Base-by-base conservation (phyloP, 2,797 vertebrate genomes). In the Hozukius guyotensis region DNA sequence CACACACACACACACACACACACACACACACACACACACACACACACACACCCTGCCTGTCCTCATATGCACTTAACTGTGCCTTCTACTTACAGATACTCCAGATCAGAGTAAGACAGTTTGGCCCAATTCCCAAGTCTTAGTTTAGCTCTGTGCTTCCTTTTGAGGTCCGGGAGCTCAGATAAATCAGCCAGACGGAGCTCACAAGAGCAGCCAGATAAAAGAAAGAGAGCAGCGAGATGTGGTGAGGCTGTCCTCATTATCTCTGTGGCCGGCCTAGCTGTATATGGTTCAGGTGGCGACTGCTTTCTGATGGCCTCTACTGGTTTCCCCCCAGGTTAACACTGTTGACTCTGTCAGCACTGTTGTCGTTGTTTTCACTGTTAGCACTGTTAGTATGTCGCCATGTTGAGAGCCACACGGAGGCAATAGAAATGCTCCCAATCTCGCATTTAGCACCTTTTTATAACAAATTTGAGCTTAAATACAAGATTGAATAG, bases 121-220 rank as follows among this genome's bases (percentile, higher is more conserved):
- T 80, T 92, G 90, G 88, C 90, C 81, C 29, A 24, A 24, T 87
- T 93, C 89, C 88, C 78, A 81, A 84, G 81, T 78, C 76, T 90
- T 60, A 82, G 81, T 86, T 89, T 81, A 85, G 77, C 77, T 77
- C 67, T 56, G 61, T 56, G 64, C 62, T 81, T 75, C 81, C 84
- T 88, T 34, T 90, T 88, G 80, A 87, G 84, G 77, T 92, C 80
- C 62, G 10, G 57, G 59, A 63, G 85, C 87, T 87, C 65, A 77
- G 78, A 88, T 91, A 85, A 89, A 91, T 87, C 80, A 89, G 85
- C 78, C 89, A 85, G 82, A 79, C 60, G 5, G 74, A 82, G 78
- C 81, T 88, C 81, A 85, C 76, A 42, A 80, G 84, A 88, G 77
- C 80, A 78, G 83, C 60, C 73, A 77, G 84, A 91, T 84, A 82